Evolutionary conservation across 2,888 invertebrate genomes (phyloP), one percentile per base, ranked within the genome.

Genomic region (Lamproptera curius): DNA sequence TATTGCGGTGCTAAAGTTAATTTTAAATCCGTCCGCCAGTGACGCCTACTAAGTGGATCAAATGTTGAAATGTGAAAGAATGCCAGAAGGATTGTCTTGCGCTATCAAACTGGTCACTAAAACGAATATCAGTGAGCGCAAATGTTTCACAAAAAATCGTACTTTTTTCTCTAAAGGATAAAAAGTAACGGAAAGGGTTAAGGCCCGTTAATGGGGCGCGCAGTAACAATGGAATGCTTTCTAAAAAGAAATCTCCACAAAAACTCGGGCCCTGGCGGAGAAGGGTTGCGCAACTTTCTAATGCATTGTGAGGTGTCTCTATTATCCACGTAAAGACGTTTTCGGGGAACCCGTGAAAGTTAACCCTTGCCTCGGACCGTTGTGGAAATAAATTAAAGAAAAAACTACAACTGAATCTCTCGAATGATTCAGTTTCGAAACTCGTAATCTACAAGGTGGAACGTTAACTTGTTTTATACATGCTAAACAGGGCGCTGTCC

Each of bases 221-320:
- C 73, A 72, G 56, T 60, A 58, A 71, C 83, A 85, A 86, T 75
- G 73, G 73, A 67, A 62, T 72, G 69, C 65, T 72, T 73, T 74
- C 68, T 73, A 70, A 76, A 81, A 77, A 74, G 65, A 64, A 73
- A 71, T 71, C 70, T 59, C 67, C 66, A 71, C 70, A 80, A 82
- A 80, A 76, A 76, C 71, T 55, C 65, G 69, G 66, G 69, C 68
- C 4, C 73, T 66, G 70, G 76, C 75, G 79, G 76, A 75, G 65
- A 81, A 86, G 85, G 85, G 86, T 87, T 87, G 84, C 80, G 74
- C 78, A 87, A 87, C 87, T 87, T 87, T 87, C 87, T 81, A 85
- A 82, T 77, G 69, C 82, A 73, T 86, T 85, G 83, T 84, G 72
- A 84, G 80, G 77, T 82, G 73, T 71, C 68, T 65, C 61, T 74